Conservation (phyloP, 1,140 invertebrate genomes). For the Pogonus chalceus region DNA sequence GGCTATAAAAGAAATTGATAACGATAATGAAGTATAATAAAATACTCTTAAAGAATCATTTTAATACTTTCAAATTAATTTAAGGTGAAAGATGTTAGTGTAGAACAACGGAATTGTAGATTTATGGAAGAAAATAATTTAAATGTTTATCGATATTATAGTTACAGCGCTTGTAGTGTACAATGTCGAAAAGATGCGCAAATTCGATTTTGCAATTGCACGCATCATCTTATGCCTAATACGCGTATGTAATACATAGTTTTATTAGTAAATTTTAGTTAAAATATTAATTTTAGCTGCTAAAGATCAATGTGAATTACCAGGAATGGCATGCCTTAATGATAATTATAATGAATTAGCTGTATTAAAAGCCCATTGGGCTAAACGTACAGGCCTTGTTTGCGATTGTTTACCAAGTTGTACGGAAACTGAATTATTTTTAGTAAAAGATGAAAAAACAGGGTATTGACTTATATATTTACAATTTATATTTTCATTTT, state of each 20-base stretch:
- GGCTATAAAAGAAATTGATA: slow-evolving; percentile 31
- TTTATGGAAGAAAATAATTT: slow-evolving; percentile 53
- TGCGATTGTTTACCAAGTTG: slow-evolving; percentile 43
- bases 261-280: slow-evolving; percentile 8
- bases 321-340: slow-evolving; percentile 47
- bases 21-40: slow-evolving; percentile 27
- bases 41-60: neutral
- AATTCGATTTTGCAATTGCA: slow-evolving; percentile 50
- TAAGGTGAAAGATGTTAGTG: slow-evolving; percentile 28
- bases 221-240: slow-evolving; percentile 54
- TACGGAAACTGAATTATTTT: slow-evolving; percentile 38
- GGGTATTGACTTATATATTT: too few relatives aligned
- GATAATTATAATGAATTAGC: slow-evolving; percentile 46
- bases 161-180: slow-evolving; percentile 56
- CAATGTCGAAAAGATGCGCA: slow-evolving; percentile 55
- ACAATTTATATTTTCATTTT: neutral
- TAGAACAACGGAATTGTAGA: slow-evolving; percentile 42
- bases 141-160: slow-evolving; percentile 50
- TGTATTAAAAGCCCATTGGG: slow-evolving; percentile 43
- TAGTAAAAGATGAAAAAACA: slow-evolving; percentile 27
- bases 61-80: slow-evolving; percentile 5
- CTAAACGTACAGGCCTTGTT: slow-evolving; percentile 29
- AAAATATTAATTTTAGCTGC: slow-evolving; percentile 15
- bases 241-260: slow-evolving; percentile 29
- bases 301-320: slow-evolving; percentile 43